Evolutionary conservation across 2,888 invertebrate species (phyloP), one percentile per base, ranked within the genome.

Genomic region (Amphipoea lucens): DNA sequence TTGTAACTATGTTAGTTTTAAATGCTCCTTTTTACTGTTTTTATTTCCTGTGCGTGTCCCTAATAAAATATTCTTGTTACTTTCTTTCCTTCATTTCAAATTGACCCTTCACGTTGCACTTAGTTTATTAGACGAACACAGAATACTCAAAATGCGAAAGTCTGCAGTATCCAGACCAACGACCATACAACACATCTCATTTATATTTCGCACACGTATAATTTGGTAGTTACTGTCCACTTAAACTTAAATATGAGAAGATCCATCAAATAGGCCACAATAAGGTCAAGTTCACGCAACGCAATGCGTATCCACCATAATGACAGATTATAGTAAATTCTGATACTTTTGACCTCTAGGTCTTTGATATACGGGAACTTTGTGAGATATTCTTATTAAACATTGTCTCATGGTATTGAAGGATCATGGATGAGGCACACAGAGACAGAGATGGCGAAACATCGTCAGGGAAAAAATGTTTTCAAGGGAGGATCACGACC

Each of bases 191-290:
- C 29, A 60, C n/a, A 69, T 66, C 63, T 76, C 72, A 87, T 87
- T 83, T 67, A 83, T n/a, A 85, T 87, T 83, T 83, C 42, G 62
- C 42, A 65, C 85, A 87, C 87, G 76, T 72, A 77, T 77, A 67
- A 82, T 85, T 85, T 79, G 77, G 65, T 75, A 81, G 72, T 85
- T 73, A 85, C 63, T 76, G 77, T 60, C 77, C 81, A 87, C 83
- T 89, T 87, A 80, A 57, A 79, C 65, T 11, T 87, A 88, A 87
- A 83, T 40, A 88, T 87, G 89, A 87, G 87, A 89, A 88, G 87
- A 86, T 79, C 70, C 82, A 81, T 80, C 84, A 85, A 83, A 82
- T 81, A 67, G 63, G 65, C 82, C 72, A 69, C 4, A 89, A 86
- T 83, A 88, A 78, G 88, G 87, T 83, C 86, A 89, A 86, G 89